Percentiles rank a stretch among this genome's conserved stretches.
phyloP scores from a whole-genome alignment of 2,797 vertebrate species.

The Nannoperca australis region DNA sequence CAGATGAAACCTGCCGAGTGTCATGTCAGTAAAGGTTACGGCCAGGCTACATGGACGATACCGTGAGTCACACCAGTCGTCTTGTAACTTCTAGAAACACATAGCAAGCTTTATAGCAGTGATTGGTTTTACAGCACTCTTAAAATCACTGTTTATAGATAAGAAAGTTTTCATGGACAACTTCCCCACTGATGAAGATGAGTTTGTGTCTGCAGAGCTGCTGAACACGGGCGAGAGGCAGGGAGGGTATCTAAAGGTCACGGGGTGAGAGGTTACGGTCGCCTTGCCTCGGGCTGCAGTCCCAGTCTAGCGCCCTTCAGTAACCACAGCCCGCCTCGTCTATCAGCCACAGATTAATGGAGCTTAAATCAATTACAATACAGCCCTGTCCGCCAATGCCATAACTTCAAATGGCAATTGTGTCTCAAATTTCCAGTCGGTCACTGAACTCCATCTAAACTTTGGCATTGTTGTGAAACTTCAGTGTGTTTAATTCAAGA shows the following conservation, averaged over 20 bases:
- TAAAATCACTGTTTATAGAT: slow-evolving; percentile 34
- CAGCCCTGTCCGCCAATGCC: not conserved
- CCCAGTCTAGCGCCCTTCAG: slow-evolving; percentile 35
- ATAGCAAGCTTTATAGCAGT: not conserved
- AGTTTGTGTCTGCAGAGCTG: slow-evolving; percentile 26
- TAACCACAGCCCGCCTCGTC: slow-evolving; percentile 47
- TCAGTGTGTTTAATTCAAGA: slow-evolving; percentile 12
- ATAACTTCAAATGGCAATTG: slow-evolving; percentile 11
- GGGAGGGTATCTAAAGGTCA: slow-evolving; percentile 43
- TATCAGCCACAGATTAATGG: slow-evolving; percentile 28
- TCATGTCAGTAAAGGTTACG: not conserved
- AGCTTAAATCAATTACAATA: slow-evolving; percentile 32
- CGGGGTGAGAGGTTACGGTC: slow-evolving; percentile 48
- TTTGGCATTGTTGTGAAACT: slow-evolving; percentile 6
- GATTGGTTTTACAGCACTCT: slow-evolving; percentile 19
- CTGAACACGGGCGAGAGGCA: not conserved
- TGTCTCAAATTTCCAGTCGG: slow-evolving; percentile 10
- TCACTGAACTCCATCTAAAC: slow-evolving; percentile 24
- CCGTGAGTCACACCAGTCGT: not conserved
- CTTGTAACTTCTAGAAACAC: slow-evolving; percentile 5
- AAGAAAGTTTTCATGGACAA: slow-evolving; percentile 19
- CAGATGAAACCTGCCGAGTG: not conserved
- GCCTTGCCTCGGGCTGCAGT: slow-evolving; percentile 60
- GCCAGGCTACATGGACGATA: too few species aligned
- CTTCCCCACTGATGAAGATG: not conserved